Evolutionary conservation across 2,888 invertebrate genomes (phyloP).

Genomic region (Calameuta pallipes): DNA sequence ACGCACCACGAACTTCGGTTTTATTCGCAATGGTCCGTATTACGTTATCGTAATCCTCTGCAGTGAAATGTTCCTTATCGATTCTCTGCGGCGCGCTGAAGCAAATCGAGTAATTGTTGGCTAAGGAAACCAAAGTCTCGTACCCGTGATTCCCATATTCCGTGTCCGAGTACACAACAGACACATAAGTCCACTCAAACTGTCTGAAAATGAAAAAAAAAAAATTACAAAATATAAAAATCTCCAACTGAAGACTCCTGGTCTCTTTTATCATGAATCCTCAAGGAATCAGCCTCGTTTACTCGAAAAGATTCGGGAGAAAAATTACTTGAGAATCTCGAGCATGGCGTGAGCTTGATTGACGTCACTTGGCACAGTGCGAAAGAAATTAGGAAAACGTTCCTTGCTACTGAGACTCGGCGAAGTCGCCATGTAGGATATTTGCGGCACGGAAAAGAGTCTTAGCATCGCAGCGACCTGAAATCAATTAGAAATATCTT

Average conservation of each 20-base stretch:
- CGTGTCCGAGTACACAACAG: constrained; percentile 70
- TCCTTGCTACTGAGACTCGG: constrained; percentile 69
- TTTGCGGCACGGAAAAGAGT: constrained; percentile 69
- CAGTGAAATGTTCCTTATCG: constrained; percentile 62
- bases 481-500: constrained; percentile 8
- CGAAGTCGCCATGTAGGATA: constrained; percentile 71
- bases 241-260: not conserved
- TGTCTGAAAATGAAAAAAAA: constrained; percentile 53
- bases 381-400: constrained; percentile 69
- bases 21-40: constrained; percentile 62
- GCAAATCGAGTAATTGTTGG: constrained; percentile 67
- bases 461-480: constrained; percentile 69
- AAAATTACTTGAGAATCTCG: constrained; percentile 67
- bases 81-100: constrained; percentile 67
- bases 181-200: constrained; percentile 70
- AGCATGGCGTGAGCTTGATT: constrained; percentile 70
- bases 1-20: constrained; percentile 67
- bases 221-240: not conserved
- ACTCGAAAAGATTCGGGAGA: not conserved
- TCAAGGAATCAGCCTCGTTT: too few relatives aligned
- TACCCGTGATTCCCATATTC: constrained; percentile 70
- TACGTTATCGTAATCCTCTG: constrained; percentile 65
- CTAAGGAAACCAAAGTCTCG: constrained; percentile 64
- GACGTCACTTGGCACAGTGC: constrained; percentile 71
- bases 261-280: too few relatives aligned